phyloP scores from a whole-genome alignment of 1,140 invertebrate species.

The Psilanteris sp. region DNA sequence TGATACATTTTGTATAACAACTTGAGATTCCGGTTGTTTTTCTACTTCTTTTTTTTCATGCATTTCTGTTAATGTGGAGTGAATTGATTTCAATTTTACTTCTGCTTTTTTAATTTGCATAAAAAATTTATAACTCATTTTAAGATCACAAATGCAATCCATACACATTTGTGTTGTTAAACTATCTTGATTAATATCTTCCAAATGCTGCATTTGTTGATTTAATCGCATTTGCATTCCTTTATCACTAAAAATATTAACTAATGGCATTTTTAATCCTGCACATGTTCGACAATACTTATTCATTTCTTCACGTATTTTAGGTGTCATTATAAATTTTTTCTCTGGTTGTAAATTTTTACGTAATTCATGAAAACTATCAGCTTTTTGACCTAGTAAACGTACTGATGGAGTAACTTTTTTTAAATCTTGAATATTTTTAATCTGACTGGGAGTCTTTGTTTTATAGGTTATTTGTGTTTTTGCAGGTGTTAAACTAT shows the following conservation, averaged over 20 bases:
- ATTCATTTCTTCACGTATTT: slow-evolving; percentile 61
- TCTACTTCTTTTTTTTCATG: slow-evolving; percentile 23
- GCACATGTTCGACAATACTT: slow-evolving; percentile 78
- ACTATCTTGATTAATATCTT: slow-evolving; percentile 71
- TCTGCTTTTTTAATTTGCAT: slow-evolving; percentile 79
- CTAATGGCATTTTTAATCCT: slow-evolving; percentile 73
- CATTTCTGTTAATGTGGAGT: slow-evolving; percentile 58
- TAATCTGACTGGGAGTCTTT: slow-evolving; percentile 69
- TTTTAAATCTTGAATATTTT: slow-evolving; percentile 75
- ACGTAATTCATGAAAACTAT: slow-evolving; percentile 65
- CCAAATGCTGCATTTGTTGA: slow-evolving; percentile 76
- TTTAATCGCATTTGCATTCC: slow-evolving; percentile 75
- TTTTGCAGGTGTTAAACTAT: slow-evolving; percentile 51
- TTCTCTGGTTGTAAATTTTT: slow-evolving; percentile 63
- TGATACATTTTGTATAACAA: neutral
- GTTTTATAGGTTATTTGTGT: slow-evolving; percentile 54
- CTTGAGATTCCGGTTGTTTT: slow-evolving; percentile 5
- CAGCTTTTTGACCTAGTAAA: slow-evolving; percentile 65
- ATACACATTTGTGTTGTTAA: slow-evolving; percentile 78
- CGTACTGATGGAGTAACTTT: slow-evolving; percentile 74
- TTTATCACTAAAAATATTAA: slow-evolving; percentile 77
- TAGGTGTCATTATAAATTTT: slow-evolving; percentile 32
- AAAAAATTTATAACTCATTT: slow-evolving; percentile 79
- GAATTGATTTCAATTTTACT: slow-evolving; percentile 73
- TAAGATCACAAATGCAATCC: slow-evolving; percentile 78